Evolutionary conservation across 1,140 invertebrate genomes (phyloP).

Genomic region (Leptinotarsa lineolata): DNA sequence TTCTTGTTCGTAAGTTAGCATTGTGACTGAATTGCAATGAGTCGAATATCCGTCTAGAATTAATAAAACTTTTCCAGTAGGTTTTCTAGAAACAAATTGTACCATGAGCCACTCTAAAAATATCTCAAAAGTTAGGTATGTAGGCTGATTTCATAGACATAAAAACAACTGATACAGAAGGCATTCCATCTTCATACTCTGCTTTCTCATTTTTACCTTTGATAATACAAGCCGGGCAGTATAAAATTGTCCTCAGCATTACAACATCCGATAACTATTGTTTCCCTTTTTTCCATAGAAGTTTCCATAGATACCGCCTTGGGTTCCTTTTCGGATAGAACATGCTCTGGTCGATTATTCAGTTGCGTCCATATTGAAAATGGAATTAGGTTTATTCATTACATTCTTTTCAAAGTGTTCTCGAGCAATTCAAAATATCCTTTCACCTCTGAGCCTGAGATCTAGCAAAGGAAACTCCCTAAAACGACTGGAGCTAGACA

Average conservation of each 20-base stretch:
- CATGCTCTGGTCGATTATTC: background rate
- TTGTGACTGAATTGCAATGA: conserved; percentile 38
- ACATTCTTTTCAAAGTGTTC: background rate
- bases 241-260: background rate
- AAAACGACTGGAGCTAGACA: background rate
- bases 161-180: background rate
- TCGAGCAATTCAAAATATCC: background rate
- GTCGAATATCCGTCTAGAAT: conserved; percentile 50
- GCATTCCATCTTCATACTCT: background rate
- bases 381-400: background rate
- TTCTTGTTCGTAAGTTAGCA: conserved; percentile 21
- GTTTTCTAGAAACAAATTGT: conserved; percentile 46
- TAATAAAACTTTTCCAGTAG: conserved; percentile 42
- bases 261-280: background rate
- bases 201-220: background rate
- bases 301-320: background rate
- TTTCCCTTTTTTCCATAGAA: background rate
- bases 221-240: background rate
- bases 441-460: background rate
- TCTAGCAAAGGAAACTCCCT: background rate
- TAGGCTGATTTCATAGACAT: background rate
- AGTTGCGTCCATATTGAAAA: background rate
- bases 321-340: background rate
- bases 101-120: background rate
- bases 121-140: background rate